A percentile compares a stretch with the other conserved stretches of the same genome.
Conservation (phyloP, 2,113 vertebrate species). For the Delphinapterus leucas region DNA sequence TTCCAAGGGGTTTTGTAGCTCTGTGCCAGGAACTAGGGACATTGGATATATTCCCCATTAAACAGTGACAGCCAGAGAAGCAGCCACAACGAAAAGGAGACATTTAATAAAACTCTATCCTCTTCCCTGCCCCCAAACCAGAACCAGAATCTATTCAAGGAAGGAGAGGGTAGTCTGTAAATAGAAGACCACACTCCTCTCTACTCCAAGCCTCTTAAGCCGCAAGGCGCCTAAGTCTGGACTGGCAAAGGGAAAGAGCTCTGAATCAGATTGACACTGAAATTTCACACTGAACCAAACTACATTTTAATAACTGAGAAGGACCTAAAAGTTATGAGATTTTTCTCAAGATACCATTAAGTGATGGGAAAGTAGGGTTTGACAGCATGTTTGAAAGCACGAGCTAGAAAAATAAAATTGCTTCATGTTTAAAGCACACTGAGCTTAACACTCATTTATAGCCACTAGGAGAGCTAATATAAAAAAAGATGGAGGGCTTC, state of each 20-base stretch:
- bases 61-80: background rate
- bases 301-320: background rate
- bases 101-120: background rate
- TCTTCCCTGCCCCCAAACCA: background rate
- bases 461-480: background rate
- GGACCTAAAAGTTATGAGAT: background rate
- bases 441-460: background rate
- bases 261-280: background rate
- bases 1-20: background rate
- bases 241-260: background rate
- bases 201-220: background rate
- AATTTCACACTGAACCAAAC: constrained; percentile 7
- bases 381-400: background rate
- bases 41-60: background rate
- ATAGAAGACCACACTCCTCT: background rate
- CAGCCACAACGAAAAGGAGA: background rate
- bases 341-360: background rate
- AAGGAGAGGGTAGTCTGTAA: background rate
- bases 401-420: background rate
- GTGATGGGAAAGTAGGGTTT: constrained; percentile 8
- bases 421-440: background rate
- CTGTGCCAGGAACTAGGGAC: background rate
- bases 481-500: background rate
- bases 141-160: background rate
- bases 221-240: background rate